These are phyloP conservation scores for Aphodius granarius DNA, from an alignment of 2,888 invertebrate genomes.

Conservation along the genomic window DNA sequence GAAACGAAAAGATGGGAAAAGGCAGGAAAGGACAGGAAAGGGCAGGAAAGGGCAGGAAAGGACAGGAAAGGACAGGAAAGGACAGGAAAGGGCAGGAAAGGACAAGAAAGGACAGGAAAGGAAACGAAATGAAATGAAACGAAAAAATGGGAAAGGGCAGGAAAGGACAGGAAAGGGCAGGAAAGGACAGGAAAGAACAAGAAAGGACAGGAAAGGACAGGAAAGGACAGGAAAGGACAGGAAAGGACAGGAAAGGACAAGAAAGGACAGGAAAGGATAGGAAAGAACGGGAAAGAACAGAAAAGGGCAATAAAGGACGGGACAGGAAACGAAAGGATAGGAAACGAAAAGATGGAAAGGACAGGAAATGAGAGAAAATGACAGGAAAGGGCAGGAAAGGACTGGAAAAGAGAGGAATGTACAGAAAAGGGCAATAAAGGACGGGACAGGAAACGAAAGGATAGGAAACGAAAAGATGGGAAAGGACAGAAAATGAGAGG, in stretches of 20 bases:
- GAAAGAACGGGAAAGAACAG: slow-evolving; percentile 25
- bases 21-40: slow-evolving; percentile 28
- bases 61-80: slow-evolving; percentile 32
- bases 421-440: slow-evolving; percentile 23
- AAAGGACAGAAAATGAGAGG: slow-evolving; percentile 11
- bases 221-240: slow-evolving; percentile 21
- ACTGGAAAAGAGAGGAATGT: slow-evolving; percentile 23
- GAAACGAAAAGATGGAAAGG: slow-evolving; percentile 16
- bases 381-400: slow-evolving; percentile 20
- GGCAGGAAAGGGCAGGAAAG: slow-evolving; percentile 35
- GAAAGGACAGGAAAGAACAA: slow-evolving; percentile 33
- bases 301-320: slow-evolving; percentile 22
- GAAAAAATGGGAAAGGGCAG: slow-evolving; percentile 23
- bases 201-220: slow-evolving; percentile 11
- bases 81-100: slow-evolving; percentile 17
- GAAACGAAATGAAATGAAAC: slow-evolving; percentile 29
- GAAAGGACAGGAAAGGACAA: slow-evolving; percentile 22
- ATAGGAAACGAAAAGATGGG: slow-evolving; percentile 12
- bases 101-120: slow-evolving; percentile 1
- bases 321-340: slow-evolving; percentile 19
- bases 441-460: slow-evolving; percentile 21
- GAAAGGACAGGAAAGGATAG: slow-evolving; percentile 21
- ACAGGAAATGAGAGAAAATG: slow-evolving; percentile 22
- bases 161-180: slow-evolving; percentile 35
- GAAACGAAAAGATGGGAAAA: slow-evolving; percentile 21